Percentiles rank a stretch among this genome's conserved stretches.
phyloP scores from a whole-genome alignment of 2,888 invertebrate genomes.

The Tetheella fluctuosa region DNA sequence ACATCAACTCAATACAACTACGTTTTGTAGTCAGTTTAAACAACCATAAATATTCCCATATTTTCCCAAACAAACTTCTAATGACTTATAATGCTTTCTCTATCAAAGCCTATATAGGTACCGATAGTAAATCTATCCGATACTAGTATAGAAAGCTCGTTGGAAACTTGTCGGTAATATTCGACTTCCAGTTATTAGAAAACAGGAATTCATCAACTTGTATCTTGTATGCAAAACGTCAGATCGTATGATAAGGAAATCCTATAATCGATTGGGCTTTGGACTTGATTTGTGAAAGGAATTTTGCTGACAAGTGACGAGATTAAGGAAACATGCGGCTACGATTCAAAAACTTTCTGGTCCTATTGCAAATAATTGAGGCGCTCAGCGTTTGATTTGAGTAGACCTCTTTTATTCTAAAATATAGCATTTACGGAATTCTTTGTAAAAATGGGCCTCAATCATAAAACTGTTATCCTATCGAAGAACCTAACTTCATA shows the following conservation, averaged over 20 bases:
- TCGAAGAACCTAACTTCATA: no score
- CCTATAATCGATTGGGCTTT: not conserved
- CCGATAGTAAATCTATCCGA: not conserved
- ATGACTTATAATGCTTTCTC: not conserved
- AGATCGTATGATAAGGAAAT: not conserved
- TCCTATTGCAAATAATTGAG: no score
- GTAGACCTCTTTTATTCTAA: no score
- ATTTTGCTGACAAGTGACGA: not conserved
- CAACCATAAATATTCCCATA: no score
- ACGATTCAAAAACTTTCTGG: not conserved
- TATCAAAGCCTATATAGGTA: not conserved
- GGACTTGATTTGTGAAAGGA: not conserved
- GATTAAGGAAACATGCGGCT: not conserved
- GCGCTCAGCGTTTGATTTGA: no score
- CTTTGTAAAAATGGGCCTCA: no score
- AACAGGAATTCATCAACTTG: constrained; percentile 15
- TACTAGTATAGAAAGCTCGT: not conserved
- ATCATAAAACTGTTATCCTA: no score
- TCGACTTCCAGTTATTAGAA: constrained; percentile 6
- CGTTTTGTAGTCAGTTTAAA: no score
- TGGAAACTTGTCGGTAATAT: not conserved
- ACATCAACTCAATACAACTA: no score
- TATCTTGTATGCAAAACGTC: constrained; percentile 3
- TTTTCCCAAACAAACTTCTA: not conserved
- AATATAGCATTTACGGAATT: no score